Evolutionary conservation across 2,888 invertebrate species (phyloP).

Genomic region (Chelonus formosanus): DNA sequence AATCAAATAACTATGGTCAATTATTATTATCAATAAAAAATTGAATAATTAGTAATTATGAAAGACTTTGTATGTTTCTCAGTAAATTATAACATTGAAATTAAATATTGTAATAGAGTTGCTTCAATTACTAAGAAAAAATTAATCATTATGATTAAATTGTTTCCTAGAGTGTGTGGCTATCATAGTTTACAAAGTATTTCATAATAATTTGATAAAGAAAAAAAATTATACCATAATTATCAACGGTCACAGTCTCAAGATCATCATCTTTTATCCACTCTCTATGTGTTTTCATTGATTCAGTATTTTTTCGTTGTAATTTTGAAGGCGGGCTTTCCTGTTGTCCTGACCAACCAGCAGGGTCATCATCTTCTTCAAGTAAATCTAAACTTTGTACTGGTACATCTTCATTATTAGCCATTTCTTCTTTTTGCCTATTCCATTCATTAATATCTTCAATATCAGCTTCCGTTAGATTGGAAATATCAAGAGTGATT

Average conservation of each 20-base stretch:
- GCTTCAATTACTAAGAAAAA: too few relatives aligned
- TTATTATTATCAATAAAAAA: not conserved
- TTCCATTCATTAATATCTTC: conserved; percentile 56
- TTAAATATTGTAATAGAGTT: too few relatives aligned
- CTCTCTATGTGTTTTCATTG: not conserved
- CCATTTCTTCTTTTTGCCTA: conserved; percentile 38
- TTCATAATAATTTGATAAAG: not conserved
- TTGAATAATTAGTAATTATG: not conserved
- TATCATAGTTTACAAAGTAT: not conserved
- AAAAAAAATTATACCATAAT: conserved; percentile 16
- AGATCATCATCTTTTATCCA: conserved; percentile 27
- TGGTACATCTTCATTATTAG: conserved; percentile 22
- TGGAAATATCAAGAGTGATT: conserved; percentile 66
- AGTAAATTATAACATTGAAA: too few relatives aligned
- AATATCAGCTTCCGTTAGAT: conserved; percentile 67
- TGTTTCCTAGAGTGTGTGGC: too few relatives aligned
- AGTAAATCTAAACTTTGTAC: conserved; percentile 37
- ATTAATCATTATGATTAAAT: too few relatives aligned
- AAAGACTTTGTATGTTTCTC: not conserved
- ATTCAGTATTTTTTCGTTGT: not conserved
- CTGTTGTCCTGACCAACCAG: conserved; percentile 33
- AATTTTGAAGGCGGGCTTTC: not conserved
- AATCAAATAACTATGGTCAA: too few relatives aligned
- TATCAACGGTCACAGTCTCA: conserved; percentile 23
- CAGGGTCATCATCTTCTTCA: conserved; percentile 37